Evolutionary conservation across 2,797 vertebrate species (phyloP).

Genomic region (Siniperca undulata): DNA sequence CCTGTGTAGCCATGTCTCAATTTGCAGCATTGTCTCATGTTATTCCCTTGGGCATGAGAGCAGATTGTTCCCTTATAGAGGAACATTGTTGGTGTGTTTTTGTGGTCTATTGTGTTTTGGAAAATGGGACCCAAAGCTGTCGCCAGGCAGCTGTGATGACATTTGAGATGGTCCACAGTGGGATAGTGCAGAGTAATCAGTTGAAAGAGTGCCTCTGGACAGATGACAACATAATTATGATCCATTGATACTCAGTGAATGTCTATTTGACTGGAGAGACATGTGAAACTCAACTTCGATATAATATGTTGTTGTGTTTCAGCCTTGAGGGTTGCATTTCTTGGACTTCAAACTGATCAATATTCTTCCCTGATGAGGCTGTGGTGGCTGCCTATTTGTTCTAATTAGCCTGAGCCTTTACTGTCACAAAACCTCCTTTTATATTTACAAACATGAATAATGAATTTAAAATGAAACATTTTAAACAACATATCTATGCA

Average conservation of each 20-base stretch:
- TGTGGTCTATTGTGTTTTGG: slow-evolving; percentile 70
- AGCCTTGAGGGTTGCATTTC: background rate
- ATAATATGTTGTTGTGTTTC: slow-evolving; percentile 1
- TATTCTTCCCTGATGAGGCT: background rate
- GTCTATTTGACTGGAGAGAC: slow-evolving; percentile 6
- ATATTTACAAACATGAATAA: background rate
- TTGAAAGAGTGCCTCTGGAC: slow-evolving; percentile 32
- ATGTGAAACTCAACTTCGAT: background rate
- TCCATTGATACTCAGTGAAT: slow-evolving; percentile 1
- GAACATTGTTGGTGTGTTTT: slow-evolving; percentile 41
- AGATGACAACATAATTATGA: slow-evolving; percentile 33
- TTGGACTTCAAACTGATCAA: slow-evolving; percentile 25
- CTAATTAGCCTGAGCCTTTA: background rate
- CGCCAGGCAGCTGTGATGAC: slow-evolving; percentile 75
- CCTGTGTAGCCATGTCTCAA: slow-evolving; percentile 41
- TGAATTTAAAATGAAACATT: background rate
- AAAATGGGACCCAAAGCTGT: slow-evolving; percentile 57
- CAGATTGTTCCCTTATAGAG: slow-evolving; percentile 48
- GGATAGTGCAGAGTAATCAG: slow-evolving; percentile 29
- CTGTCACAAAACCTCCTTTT: background rate
- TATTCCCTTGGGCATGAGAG: slow-evolving; percentile 45
- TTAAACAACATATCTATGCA: background rate
- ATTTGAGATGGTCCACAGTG: slow-evolving; percentile 68
- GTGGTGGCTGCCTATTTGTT: slow-evolving; percentile 2
- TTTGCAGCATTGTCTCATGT: slow-evolving; percentile 55